Evolutionary conservation across 2,888 invertebrate species (phyloP).

Genomic region (Yponomeuta cagnagella): DNA sequence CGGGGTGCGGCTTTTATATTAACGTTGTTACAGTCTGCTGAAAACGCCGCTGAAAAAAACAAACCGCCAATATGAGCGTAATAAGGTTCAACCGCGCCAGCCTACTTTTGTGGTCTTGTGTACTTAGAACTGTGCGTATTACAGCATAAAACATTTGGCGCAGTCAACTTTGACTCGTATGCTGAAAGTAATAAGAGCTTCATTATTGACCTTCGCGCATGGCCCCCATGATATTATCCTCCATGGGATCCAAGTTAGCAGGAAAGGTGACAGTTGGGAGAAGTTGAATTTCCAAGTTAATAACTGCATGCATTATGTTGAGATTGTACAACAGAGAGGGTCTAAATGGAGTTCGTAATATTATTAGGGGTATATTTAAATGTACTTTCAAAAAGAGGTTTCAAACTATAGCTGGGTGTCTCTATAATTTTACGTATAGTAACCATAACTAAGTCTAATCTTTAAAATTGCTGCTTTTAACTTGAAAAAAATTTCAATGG

Average conservation of each 20-base stretch:
- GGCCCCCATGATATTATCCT: neutral
- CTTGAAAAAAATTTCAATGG: no score
- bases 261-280: neutral
- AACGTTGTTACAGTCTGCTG: neutral
- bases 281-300: neutral
- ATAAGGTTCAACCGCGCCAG: neutral
- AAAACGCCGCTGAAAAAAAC: neutral
- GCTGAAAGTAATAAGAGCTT: neutral
- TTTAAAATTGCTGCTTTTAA: no score
- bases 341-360: neutral
- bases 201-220: neutral
- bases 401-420: no score
- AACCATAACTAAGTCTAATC: no score
- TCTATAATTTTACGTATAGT: no score
- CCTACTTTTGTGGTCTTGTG: neutral
- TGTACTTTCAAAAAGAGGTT: no score
- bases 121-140: neutral
- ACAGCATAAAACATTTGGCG: neutral
- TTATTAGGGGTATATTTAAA: no score
- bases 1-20: conserved; percentile 31
- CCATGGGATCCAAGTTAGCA: neutral
- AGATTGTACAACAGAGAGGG: neutral
- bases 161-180: neutral
- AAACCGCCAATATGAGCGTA: neutral
- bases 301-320: neutral